These are phyloP conservation scores for Leistus spinibarbis DNA, from an alignment of 2,888 invertebrate species.

Conservation along the genomic window DNA sequence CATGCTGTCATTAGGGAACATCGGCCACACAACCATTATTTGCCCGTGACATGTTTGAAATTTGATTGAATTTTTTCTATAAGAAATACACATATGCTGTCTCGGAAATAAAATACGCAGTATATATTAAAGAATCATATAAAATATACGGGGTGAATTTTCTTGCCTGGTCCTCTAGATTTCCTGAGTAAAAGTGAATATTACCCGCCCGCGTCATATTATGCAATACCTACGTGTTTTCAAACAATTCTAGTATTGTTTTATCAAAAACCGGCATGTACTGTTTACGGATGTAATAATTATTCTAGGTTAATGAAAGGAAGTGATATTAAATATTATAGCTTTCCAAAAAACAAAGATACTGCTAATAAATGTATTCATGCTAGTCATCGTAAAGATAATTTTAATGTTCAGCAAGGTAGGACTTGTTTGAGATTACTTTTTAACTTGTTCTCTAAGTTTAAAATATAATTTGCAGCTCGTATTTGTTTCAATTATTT, in stretches of 20 bases:
- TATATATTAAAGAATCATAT: no score
- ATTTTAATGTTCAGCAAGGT: background rate
- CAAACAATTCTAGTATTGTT: background rate
- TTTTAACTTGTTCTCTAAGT: background rate
- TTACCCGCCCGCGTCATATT: no score
- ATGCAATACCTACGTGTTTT: no score
- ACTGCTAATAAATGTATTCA: background rate
- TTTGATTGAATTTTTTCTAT: no score
- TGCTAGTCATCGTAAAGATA: background rate
- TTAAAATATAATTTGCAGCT: background rate
- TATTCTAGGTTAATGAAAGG: background rate
- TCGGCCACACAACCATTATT: no score
- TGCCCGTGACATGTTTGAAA: no score
- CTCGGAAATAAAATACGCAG: no score
- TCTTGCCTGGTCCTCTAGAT: no score
- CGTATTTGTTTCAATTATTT: background rate
- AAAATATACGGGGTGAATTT: no score
- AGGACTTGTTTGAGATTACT: background rate
- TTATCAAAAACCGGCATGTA: background rate
- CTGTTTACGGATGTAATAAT: conserved; percentile 8
- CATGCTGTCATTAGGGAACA: no score
- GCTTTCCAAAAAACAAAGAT: conserved; percentile 1
- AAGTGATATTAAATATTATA: conserved; percentile 3
- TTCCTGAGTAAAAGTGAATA: no score
- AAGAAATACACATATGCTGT: no score